Evolutionary conservation across 1,140 invertebrate genomes (phyloP).

Genomic region (Nephotettix cincticeps): DNA sequence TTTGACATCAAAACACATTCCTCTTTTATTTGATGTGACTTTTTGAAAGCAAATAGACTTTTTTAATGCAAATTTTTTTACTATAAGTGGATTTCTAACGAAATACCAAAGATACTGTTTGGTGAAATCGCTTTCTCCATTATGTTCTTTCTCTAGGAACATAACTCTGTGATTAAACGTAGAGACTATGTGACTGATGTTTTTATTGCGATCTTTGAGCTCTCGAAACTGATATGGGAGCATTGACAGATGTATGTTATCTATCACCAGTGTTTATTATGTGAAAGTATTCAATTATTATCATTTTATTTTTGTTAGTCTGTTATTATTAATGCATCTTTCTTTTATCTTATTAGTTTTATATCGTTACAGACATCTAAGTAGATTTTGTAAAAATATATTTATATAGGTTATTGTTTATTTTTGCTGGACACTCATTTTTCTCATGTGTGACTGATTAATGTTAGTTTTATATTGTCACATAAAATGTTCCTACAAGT

Average conservation of each 20-base stretch:
- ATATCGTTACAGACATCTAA: background rate
- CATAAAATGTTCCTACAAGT: background rate
- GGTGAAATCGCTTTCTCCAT: background rate
- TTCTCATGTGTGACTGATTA: background rate
- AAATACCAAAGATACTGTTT: conserved; percentile 12
- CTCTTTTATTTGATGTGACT: conserved; percentile 15
- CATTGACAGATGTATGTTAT: too few species aligned
- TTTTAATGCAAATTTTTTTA: background rate
- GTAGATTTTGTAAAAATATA: background rate
- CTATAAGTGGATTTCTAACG: background rate
- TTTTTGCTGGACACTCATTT: background rate
- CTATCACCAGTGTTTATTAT: too few species aligned
- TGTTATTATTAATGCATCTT: too few species aligned
- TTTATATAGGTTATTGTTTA: background rate
- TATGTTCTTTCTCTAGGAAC: background rate
- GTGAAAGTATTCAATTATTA: too few species aligned
- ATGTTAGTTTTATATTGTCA: conserved; percentile 4
- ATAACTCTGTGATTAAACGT: conserved; percentile 9
- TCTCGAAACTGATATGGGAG: too few species aligned
- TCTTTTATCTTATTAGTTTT: background rate
- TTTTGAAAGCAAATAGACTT: background rate
- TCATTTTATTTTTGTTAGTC: too few species aligned
- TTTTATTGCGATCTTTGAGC: background rate
- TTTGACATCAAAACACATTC: background rate
- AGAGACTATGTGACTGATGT: conserved; percentile 4